phyloP scores from a whole-genome alignment of 2,888 invertebrate genomes.

The Pelosia muscerda region DNA sequence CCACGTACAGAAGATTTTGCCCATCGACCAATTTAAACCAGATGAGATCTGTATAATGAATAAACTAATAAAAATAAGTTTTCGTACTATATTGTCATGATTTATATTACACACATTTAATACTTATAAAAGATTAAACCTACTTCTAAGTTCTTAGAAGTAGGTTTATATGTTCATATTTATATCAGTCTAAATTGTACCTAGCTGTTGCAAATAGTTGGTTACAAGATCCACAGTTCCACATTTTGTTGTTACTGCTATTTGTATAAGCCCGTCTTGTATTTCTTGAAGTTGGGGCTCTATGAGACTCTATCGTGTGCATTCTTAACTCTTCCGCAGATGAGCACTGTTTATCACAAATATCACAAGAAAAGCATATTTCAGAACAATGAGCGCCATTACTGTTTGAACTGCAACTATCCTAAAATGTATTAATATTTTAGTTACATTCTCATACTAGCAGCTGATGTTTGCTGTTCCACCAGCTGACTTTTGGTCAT shows the following conservation, averaged over 20 bases:
- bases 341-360: slow-evolving; percentile 62
- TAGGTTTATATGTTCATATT: too few species aligned
- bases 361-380: slow-evolving; percentile 63
- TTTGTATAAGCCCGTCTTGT: slow-evolving; percentile 64
- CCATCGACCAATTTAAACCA: neutral
- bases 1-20: neutral
- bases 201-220: slow-evolving; percentile 81
- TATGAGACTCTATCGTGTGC: slow-evolving; percentile 60
- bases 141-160: neutral
- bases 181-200: slow-evolving; percentile 46
- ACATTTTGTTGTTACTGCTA: slow-evolving; percentile 75
- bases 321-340: slow-evolving; percentile 64
- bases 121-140: neutral
- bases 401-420: slow-evolving; percentile 32
- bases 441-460: neutral
- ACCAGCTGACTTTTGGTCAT: neutral
- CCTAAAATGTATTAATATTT: slow-evolving; percentile 27
- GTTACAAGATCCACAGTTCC: slow-evolving; percentile 84
- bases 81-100: neutral
- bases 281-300: slow-evolving; percentile 49
- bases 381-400: slow-evolving; percentile 44
- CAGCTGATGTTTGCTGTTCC: neutral
- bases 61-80: neutral
- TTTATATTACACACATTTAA: too few species aligned
- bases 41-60: neutral